A percentile compares a stretch with the other conserved stretches of the same genome.
Conservation (phyloP, 2,888 invertebrate species). For the Netelia virgata region DNA sequence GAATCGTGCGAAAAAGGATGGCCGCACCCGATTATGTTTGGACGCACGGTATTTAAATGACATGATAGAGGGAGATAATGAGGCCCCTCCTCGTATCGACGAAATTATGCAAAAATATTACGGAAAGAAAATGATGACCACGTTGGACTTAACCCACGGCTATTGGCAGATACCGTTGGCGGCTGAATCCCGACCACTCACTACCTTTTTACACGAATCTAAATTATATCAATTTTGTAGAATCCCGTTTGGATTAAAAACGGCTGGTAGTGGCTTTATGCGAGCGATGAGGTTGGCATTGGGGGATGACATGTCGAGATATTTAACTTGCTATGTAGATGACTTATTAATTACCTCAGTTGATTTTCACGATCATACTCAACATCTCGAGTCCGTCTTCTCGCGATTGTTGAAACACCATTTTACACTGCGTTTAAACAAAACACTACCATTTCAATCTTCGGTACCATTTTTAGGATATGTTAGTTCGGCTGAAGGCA, state of each 20-base stretch:
- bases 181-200: constrained; percentile 52
- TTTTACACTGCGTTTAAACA: constrained; percentile 67
- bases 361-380: constrained; percentile 69
- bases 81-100: constrained; percentile 68
- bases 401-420: constrained; percentile 47
- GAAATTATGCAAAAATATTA: constrained; percentile 68
- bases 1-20: constrained; percentile 76
- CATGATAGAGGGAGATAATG: constrained; percentile 75
- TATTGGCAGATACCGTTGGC: constrained; percentile 66
- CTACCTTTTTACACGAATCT: constrained; percentile 56
- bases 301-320: constrained; percentile 67
- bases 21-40: constrained; percentile 75
- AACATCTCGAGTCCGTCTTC: constrained; percentile 69
- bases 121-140: constrained; percentile 63
- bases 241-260: background rate
- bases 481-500: constrained; percentile 44
- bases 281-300: constrained; percentile 70
- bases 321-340: constrained; percentile 60
- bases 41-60: constrained; percentile 77
- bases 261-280: constrained; percentile 64
- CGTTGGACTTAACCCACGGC: constrained; percentile 68
- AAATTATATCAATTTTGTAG: constrained; percentile 33
- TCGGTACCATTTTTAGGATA: constrained; percentile 71
- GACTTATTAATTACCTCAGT: constrained; percentile 65
- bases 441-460: constrained; percentile 71